Base-by-base conservation (phyloP, 2,888 invertebrate species). In the Thalpophila matura region DNA sequence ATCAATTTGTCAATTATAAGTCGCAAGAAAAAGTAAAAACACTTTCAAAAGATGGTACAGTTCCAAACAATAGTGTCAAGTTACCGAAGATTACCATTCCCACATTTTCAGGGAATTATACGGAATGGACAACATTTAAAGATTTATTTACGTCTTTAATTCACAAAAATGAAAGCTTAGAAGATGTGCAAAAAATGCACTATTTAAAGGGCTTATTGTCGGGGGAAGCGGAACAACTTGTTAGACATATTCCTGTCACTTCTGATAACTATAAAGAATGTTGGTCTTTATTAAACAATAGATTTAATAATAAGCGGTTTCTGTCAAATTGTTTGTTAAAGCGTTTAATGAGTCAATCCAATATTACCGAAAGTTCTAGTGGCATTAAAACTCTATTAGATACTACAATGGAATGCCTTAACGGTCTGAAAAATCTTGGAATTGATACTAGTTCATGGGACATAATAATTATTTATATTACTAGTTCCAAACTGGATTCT, bases 361-460 rank as follows among this genome's bases (percentile, higher is more conserved):
- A 50, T 35, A 24, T 50, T 16, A n/a, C 7, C 9, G 50, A 50
- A 27, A 38, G 50, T 18, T 26, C 37, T n/a, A 50, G 14, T 49
- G 24, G 35, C n/a, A 10, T 49, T n/a, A 50, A 38, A 3, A 3
- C 10, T 38, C 38, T 50, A 38, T 10, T 50, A 5, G 50, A 50
- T 38, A 50, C 37, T 4, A 50, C 50, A 26, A 50, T 50, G 26
- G 37, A 50, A 50, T 42, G 53, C 31, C 4, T 53, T 1, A 53
- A 53, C 5, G 53, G 53, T 24, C 14, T 53, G 1, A 53, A 53
- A 18, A 53, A 53, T 33, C 53, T 53, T n/a, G 53, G 43, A 12
- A 2, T 53, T 9, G 43, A 53, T 12, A 29, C 40, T 0, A 53
- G 51, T 9, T 40, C 51, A 6, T 53, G 51, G 51, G 51, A 53